These are phyloP conservation scores for Sanderia malayensis DNA, from an alignment of 30 jellyfish, hydroid and myxozoan species.

Conservation along the genomic window DNA sequence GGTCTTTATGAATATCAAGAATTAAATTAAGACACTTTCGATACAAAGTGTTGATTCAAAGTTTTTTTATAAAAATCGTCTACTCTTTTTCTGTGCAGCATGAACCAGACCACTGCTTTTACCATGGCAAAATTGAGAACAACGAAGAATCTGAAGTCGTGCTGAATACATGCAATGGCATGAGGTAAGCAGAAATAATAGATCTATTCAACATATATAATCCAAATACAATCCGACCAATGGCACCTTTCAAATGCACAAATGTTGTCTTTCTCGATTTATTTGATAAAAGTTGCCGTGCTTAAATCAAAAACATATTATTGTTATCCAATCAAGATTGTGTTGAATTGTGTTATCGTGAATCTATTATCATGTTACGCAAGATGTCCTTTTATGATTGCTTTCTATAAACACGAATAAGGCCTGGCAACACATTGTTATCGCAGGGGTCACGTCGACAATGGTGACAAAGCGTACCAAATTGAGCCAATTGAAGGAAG, in stretches of 20 bases:
- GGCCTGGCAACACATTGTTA: no score
- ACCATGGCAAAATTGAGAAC: slow-evolving; percentile 34
- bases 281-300: neutral
- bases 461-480: slow-evolving; percentile 11
- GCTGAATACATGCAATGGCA: slow-evolving; percentile 42
- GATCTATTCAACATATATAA: no score
- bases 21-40: neutral
- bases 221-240: no score
- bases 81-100: slow-evolving; percentile 18
- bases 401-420: no score
- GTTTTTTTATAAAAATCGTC: no score
- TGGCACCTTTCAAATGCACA: no score
- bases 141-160: slow-evolving; percentile 38
- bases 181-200: no score
- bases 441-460: slow-evolving; percentile 27
- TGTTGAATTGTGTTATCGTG: neutral
- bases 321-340: neutral
- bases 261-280: no score
- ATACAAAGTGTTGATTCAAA: neutral
- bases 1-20: neutral
- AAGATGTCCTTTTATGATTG: neutral
- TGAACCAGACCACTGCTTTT: slow-evolving; percentile 44
- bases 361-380: neutral
- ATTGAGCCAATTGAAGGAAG: slow-evolving; percentile 35
- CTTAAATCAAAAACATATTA: neutral